Evolutionary conservation across 2,888 invertebrate species (phyloP), one percentile per base, ranked within the genome.

Genomic region (Himalopsyche tibetana): DNA sequence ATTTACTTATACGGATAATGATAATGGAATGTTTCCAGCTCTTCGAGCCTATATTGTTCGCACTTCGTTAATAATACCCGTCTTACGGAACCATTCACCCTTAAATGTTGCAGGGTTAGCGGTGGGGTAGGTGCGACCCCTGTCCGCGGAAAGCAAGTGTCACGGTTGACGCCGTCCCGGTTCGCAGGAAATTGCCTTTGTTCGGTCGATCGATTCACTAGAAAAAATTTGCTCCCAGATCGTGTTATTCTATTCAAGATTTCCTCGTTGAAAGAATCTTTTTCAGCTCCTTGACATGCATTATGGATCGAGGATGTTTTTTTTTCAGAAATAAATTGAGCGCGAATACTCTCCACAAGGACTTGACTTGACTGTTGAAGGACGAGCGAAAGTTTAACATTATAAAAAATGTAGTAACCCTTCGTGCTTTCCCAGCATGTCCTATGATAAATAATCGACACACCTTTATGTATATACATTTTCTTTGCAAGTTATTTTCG

Each of bases 151-250:
- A 63, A 63, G 63, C 63, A 63, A 63, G 63, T 63, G 63, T 63
- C 55, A 74, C 83, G 69, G 17, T 40, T 83, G 56, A 69, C 51
- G 83, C 36, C 82, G 82, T 45, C n/a, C 36, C 36, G 55, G 28
- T 83, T 83, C 38, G 69, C 82, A 55, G 85, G 85, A 85, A 85
- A 85, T 85, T 85, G 85, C 85, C 82, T 85, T 85, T 85, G 85
- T 85, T 85, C 85, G 85, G 82, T 85, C 85, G 42, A 85, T 85
- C 82, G 82, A 85, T 85, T 82, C 38, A 63, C 63, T n/a, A 63
- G 63, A 63, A 63, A 63, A 63, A 63, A 63, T 19, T 63, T 63
- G 63, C 63, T 63, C 63, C 63, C 6, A 63, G 63, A 63, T 63
- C 63, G 63, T 63, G 63, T 63, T 63, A 63, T 63, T n/a, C 63